Percentiles rank a stretch among this genome's conserved stretches.
Evolutionary conservation across 1,140 invertebrate species (phyloP).

Genomic region (Lepidurus packardi): DNA sequence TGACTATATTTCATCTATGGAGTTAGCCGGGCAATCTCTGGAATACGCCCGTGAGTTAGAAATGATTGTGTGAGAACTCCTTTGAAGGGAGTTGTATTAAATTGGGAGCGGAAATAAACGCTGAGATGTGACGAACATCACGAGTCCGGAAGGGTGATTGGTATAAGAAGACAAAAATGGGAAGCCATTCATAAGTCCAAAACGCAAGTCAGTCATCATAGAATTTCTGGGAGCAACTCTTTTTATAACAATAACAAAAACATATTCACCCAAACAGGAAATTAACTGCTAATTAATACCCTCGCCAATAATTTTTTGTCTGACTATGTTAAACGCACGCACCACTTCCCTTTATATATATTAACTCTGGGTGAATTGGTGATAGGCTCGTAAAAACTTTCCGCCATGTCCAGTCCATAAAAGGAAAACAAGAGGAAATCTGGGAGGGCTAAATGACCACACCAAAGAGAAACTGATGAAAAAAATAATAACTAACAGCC

Average conservation of each 20-base stretch:
- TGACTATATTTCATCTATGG: conserved; percentile 75
- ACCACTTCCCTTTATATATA: conserved; percentile 19
- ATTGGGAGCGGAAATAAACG: conserved; percentile 18
- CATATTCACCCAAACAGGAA: background rate
- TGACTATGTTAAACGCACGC: conserved; percentile 21
- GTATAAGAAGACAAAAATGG: background rate
- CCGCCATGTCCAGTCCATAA: conserved; percentile 1
- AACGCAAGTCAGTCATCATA: background rate
- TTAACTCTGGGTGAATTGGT: conserved; percentile 8
- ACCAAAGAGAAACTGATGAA: background rate
- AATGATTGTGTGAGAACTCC: conserved; percentile 84
- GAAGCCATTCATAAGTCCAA: background rate
- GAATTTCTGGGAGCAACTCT: background rate
- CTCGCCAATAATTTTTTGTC: conserved; percentile 18
- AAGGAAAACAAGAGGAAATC: background rate
- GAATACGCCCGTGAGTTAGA: conserved; percentile 97
- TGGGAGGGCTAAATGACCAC: background rate
- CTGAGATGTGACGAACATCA: conserved; percentile 19
- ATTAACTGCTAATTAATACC: conserved; percentile 7
- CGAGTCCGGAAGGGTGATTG: conserved; percentile 20
- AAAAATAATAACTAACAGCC: conserved; percentile 11
- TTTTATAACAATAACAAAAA: conserved; percentile 21
- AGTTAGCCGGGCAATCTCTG: conserved; percentile 86
- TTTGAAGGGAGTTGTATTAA: conserved; percentile 13
- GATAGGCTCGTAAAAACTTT: conserved; percentile 9